Conservation (phyloP, 2,113 vertebrate genomes). For the Pandion haliaetus region DNA sequence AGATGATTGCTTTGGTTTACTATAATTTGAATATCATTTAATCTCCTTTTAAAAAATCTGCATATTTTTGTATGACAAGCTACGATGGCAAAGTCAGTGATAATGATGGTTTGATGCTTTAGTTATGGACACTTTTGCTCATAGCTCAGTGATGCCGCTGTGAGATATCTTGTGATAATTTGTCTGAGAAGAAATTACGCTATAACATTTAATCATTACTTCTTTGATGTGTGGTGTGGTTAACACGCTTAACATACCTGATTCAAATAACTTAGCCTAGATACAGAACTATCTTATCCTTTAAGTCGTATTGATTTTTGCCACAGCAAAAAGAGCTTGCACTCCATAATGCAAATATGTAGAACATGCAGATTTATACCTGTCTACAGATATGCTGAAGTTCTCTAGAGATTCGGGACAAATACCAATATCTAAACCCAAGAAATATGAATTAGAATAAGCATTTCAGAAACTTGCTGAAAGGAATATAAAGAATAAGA, state of each 20-base stretch:
- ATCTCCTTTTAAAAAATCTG: constrained; percentile 14
- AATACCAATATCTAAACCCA: background rate
- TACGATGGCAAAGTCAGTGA: constrained; percentile 11
- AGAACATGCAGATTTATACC: background rate
- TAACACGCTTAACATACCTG: constrained; percentile 43
- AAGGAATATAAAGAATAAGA: background rate
- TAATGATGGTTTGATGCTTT: constrained; percentile 29
- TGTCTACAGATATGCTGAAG: background rate
- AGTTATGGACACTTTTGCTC: constrained; percentile 19
- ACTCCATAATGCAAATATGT: background rate
- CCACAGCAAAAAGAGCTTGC: background rate
- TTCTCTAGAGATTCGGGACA: background rate
- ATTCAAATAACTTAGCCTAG: constrained; percentile 34
- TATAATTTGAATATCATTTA: constrained; percentile 30
- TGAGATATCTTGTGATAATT: constrained; percentile 25
- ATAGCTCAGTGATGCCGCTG: background rate
- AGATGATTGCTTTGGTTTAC: constrained; percentile 14
- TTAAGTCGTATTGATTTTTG: background rate
- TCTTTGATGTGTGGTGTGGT: constrained; percentile 66
- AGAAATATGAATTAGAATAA: background rate
- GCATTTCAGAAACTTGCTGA: background rate
- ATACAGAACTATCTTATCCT: background rate
- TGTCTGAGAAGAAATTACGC: constrained; percentile 47
- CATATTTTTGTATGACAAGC: background rate
- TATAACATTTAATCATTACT: constrained; percentile 49